Evolutionary conservation across 2,888 invertebrate species (phyloP), one percentile per base, ranked within the genome.

Genomic region (Drosophila sordidapex): DNA sequence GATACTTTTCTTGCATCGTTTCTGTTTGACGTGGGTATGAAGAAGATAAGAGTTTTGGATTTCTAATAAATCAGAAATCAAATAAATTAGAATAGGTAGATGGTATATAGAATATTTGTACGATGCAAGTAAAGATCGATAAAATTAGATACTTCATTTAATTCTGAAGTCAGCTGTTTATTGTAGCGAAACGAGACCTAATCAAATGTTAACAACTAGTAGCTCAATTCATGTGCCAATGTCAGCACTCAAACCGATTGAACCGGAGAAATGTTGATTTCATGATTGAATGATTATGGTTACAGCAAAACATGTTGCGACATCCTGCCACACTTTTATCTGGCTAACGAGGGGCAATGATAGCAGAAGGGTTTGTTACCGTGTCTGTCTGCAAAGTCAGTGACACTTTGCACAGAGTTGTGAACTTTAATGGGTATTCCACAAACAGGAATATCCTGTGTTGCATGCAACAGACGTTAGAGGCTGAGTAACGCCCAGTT

Each of bases 401-500:
- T 38, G 33, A 49, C 49, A 70, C 57, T 58, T 62, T 46, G 58
- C 53, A 48, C 13, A n/a, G 46, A 46, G 27, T 1, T 63, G 56
- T 62, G 75, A 56, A 43, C 31, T 40, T 64, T 64, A 60, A 46
- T 48, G 70, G 58, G 59, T 70, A 77, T 82, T 66, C 60, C 73
- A 61, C 63, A 67, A 75, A 81, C 66, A 61, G 59, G 71, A 53
- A 29, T 74, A 46, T 25, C 46, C 46, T 46, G 15, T 38, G 40
- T 36, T 38, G 31, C 33, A 15, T 13, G 49, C 36, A 38, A 53
- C 21, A 10, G 25, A 46, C 49, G 62, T 33, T 51, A 25, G 69
- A 15, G 86, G 69, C 64, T 66, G 27, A n/a, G 56, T 4, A 18
- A 85, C 89, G 83, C 88, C 84, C 87, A 59, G 66, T 27, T 86